Conservation (phyloP, 2,888 invertebrate genomes). For the Unio delphinus region DNA sequence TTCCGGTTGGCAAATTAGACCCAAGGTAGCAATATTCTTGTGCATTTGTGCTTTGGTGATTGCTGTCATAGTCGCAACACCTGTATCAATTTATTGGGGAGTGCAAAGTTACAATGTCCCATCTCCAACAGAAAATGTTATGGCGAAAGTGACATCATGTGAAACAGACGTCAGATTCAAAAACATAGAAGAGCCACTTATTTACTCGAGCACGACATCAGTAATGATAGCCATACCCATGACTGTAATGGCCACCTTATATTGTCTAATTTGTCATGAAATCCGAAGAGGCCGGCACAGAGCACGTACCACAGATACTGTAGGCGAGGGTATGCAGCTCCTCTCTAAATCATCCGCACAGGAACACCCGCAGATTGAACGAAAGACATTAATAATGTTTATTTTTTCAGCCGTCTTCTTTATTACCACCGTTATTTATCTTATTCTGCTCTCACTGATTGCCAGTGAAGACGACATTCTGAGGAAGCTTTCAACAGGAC, state of each 20-base stretch:
- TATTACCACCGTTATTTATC: conserved; percentile 20
- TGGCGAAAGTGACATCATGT: conserved; percentile 12
- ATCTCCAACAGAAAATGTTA: conserved; percentile 1
- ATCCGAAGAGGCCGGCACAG: background rate
- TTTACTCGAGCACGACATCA: conserved; percentile 3
- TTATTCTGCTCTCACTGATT: conserved; percentile 20
- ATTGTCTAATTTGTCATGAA: conserved; percentile 5
- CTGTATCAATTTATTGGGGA: conserved; percentile 15
- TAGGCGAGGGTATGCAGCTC: no score
- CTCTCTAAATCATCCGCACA: background rate
- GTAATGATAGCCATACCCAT: conserved; percentile 1
- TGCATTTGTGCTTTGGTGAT: conserved; percentile 6
- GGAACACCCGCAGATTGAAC: conserved; percentile 2
- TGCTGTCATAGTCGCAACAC: conserved; percentile 11
- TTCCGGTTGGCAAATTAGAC: conserved; percentile 16
- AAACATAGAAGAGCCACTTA: conserved; percentile 8
- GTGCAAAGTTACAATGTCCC: background rate
- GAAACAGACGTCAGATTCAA: conserved; percentile 15
- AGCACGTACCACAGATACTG: no score
- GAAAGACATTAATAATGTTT: conserved; percentile 25
- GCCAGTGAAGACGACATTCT: conserved; percentile 16
- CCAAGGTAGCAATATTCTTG: conserved; percentile 7
- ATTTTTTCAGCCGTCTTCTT: conserved; percentile 23
- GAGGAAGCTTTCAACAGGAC: conserved; percentile 1
- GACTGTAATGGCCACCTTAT: conserved; percentile 12